These are phyloP conservation scores for Diplazon laetatorius DNA, from an alignment of 2,888 invertebrate species.

Conservation along the genomic window DNA sequence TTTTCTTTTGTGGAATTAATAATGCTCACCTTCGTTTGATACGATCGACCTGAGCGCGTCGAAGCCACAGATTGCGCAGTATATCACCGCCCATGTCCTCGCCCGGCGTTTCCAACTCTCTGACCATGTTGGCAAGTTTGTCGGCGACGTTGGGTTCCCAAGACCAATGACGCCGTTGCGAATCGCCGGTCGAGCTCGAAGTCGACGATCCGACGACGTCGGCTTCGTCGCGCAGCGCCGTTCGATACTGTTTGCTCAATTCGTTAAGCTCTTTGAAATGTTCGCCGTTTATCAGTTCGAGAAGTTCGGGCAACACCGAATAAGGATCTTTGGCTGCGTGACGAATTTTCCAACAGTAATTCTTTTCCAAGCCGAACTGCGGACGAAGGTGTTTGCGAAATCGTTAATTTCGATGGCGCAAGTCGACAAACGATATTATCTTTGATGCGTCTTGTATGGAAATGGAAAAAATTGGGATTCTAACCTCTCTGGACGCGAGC, in stretches of 20 bases:
- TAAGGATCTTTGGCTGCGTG: constrained; percentile 68
- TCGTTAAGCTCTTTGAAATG: constrained; percentile 67
- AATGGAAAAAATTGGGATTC: constrained; percentile 22
- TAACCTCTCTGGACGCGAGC: constrained; percentile 75
- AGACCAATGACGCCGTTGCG: constrained; percentile 27
- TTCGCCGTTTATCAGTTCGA: constrained; percentile 68
- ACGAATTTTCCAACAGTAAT: constrained; percentile 60
- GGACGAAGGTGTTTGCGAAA: no score
- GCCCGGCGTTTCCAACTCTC: constrained; percentile 43
- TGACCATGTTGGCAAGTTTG: constrained; percentile 48
- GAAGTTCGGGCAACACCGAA: constrained; percentile 70
- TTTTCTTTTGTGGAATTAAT: no score
- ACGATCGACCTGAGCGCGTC: no score
- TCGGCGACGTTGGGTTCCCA: constrained; percentile 69
- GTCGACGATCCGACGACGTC: constrained; percentile 51
- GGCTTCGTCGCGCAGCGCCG: no score
- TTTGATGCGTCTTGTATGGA: not conserved
- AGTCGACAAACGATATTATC: no score
- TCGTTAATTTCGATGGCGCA: not conserved
- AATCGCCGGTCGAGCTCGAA: constrained; percentile 55
- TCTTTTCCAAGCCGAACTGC: constrained; percentile 76
- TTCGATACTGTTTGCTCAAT: constrained; percentile 73
- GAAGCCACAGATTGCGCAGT: no score
- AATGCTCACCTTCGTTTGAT: no score
- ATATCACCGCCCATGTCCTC: no score